Evolutionary conservation across 2,113 vertebrate genomes (phyloP).

Genomic region (Condylura cristata): DNA sequence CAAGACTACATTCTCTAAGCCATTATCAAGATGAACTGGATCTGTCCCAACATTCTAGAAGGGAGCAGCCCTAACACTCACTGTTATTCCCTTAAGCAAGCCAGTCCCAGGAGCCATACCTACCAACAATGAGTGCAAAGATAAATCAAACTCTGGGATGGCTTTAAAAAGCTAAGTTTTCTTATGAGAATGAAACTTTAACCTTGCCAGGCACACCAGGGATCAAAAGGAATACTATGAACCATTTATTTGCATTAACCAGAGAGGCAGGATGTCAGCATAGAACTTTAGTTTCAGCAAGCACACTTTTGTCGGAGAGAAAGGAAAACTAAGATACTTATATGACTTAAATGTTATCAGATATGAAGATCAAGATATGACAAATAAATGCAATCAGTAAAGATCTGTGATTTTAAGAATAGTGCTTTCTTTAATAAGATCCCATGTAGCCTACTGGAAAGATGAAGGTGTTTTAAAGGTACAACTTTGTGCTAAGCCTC

Average conservation of each 20-base stretch:
- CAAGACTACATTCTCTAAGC: constrained; percentile 26
- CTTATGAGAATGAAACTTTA: constrained; percentile 57
- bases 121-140: neutral
- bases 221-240: constrained; percentile 25
- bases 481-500: neutral
- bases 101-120: neutral
- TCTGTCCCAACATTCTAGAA: neutral
- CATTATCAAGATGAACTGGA: constrained; percentile 52
- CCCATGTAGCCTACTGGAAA: neutral
- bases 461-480: neutral
- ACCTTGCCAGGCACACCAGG: constrained; percentile 31
- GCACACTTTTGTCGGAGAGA: constrained; percentile 14
- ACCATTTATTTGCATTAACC: constrained; percentile 65
- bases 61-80: neutral
- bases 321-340: constrained; percentile 6
- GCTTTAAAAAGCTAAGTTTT: constrained; percentile 53
- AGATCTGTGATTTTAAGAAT: neutral
- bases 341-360: constrained; percentile 52
- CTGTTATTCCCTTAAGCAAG: constrained; percentile 14
- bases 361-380: constrained; percentile 31
- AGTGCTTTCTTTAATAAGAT: neutral
- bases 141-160: constrained; percentile 43
- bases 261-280: constrained; percentile 36
- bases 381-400: constrained; percentile 39
- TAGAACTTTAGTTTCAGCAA: constrained; percentile 47